Evolutionary conservation across 2,797 vertebrate genomes (phyloP), one percentile per base, ranked within the genome.

Genomic region (Babyrousa celebensis): DNA sequence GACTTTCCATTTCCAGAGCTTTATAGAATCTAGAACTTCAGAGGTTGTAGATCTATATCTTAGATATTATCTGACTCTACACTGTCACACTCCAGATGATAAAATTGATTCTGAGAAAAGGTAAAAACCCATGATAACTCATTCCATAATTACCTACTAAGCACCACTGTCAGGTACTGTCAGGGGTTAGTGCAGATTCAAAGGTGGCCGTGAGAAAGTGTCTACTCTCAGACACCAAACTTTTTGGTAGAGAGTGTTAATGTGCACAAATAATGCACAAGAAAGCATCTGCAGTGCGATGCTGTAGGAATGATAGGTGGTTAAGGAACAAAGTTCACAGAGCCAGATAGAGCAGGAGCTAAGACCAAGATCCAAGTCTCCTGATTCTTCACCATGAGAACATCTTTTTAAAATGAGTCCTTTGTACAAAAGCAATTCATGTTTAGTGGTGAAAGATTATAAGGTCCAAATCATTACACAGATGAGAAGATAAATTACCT

Each of bases 11-110:
- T 86, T 91, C 48, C 60, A 63, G 36, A 72, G 20, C 27, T 48
- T 91, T 48, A 56, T 54, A 63, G 27, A 86, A 48, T 86, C 72
- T 29, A 29, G 43, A 85, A 72, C 43, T 91, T 58, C 58, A 91
- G 36, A 86, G 20, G 27, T 67, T 91, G 27, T 71, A 86, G 74
- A 29, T 62, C 8, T 79, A 43, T 43, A 63, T 65, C 32, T 72
- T 32, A 56, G 27, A 40, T 63, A n/a, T 8, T 68, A 54, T 52
- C 40, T 62, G 75, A 74, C 67, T 40, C 58, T 60, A 77, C 10
- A 29, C 54, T 29, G 6, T 75, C 68, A 36, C 36, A 67, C 27
- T 56, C 29, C 21, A 36, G 68, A 65, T 75, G 27, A 82, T 83
- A 67, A 48, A 54, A 65, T 43, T 32, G 58, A 48, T 58, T 89